Evolutionary conservation across 2,113 vertebrate species (phyloP).

Genomic region (Recurvirostra avosetta): DNA sequence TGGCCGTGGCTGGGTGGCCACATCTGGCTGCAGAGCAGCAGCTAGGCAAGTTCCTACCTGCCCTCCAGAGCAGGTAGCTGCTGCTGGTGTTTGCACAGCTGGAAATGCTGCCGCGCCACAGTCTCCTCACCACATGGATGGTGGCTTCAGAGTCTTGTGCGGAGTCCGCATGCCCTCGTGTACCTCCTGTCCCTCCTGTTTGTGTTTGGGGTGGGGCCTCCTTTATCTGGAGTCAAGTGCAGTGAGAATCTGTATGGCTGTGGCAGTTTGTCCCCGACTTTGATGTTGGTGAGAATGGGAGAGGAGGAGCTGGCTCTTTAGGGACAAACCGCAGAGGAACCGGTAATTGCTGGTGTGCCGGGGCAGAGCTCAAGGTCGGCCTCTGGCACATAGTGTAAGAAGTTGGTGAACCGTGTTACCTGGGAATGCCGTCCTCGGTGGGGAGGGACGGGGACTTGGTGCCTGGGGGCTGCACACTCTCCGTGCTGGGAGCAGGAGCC

Average conservation of each 20-base stretch:
- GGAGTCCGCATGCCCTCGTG: rapidly evolving
- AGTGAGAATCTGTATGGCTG: rapidly evolving
- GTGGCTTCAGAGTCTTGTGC: neutral
- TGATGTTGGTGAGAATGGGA: neutral
- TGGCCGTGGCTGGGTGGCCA: neutral
- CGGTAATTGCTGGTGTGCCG: rapidly evolving
- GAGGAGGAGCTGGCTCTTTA: neutral
- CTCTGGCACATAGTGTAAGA: neutral
- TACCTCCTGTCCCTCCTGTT: neutral
- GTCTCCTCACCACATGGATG: rapidly evolving
- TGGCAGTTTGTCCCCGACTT: neutral
- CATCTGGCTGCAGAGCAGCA: neutral
- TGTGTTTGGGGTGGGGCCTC: neutral
- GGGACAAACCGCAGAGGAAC: neutral
- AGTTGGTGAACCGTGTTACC: no score
- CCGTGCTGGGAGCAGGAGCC: no score
- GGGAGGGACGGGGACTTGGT: no score
- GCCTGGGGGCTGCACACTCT: no score
- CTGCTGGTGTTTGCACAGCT: neutral
- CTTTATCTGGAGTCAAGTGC: neutral
- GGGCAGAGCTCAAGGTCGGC: neutral
- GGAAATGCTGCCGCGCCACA: neutral
- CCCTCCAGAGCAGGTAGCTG: neutral
- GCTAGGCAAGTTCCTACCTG: neutral
- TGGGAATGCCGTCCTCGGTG: neutral